phyloP scores from a whole-genome alignment of 2,797 vertebrate genomes.

The Pangasius krempfi region DNA sequence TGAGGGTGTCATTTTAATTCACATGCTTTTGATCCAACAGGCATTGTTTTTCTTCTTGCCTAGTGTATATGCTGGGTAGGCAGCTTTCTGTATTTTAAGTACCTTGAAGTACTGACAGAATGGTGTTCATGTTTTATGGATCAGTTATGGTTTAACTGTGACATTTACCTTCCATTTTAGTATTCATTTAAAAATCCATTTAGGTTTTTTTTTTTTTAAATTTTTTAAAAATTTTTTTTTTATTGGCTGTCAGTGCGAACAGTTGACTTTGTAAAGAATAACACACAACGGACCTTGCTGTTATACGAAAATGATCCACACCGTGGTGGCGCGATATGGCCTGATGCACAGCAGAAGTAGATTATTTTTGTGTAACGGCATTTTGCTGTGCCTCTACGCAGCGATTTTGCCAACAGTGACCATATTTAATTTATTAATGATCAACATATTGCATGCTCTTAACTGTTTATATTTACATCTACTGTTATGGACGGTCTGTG shows the following conservation, averaged over 20 bases:
- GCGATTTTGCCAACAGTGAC: neutral
- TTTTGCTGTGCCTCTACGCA: neutral
- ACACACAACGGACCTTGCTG: no score
- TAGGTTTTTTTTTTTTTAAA: neutral
- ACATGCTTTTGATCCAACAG: neutral
- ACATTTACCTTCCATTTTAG: constrained; percentile 4
- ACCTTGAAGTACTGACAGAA: neutral
- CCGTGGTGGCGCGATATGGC: neutral
- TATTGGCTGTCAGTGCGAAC: neutral
- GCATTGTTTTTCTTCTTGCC: neutral
- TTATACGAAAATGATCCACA: neutral
- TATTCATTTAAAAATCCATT: constrained; percentile 14
- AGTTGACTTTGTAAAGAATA: neutral
- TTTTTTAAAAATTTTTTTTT: neutral
- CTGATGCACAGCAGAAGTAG: neutral
- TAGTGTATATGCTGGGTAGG: neutral
- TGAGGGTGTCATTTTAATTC: neutral
- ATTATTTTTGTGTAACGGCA: neutral
- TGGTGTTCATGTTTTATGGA: constrained; percentile 5
- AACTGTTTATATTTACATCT: neutral
- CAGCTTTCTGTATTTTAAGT: neutral
- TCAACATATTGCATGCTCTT: neutral
- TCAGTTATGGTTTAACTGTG: constrained; percentile 8
- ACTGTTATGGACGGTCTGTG: neutral
- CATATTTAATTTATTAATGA: neutral